Evolutionary conservation across 2,888 invertebrate genomes (phyloP), one percentile per base, ranked within the genome.

Genomic region (Drosophila meridionalis): DNA sequence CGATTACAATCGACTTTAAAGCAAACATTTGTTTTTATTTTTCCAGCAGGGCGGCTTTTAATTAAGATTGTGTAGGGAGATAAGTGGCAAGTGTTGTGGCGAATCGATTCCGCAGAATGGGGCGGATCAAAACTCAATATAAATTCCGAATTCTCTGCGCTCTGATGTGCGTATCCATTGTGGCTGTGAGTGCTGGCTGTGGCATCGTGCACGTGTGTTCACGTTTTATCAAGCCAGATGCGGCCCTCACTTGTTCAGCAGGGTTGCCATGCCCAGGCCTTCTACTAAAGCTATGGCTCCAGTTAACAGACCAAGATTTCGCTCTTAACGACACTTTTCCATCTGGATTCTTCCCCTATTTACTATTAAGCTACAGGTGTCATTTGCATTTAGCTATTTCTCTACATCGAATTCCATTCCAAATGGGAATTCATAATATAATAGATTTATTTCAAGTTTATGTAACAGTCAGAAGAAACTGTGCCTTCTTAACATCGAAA

Each of bases 21-120:
- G 81, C 75, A 85, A 85, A 87, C 85, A 85, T 85, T 85, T 87
- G 87, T 85, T 85, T 86, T 84, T 69, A 65, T 75, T 64, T 67
- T 65, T 61, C 3, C 67, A 66, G 42, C 68, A 56, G 80, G 78
- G 69, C 82, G 77, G 76, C 78, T 70, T 87, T 85, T 85, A 85
- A 85, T 85, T 85, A 87, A 87, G 85, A 87, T 85, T 76, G 87
- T 75, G 76, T 45, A 67, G 36, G n/a, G 50, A 82, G 87, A 84
- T 84, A 87, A 84, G 62, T 69, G 74, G 64, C 77, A 84, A 84
- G 69, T 79, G 65, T 69, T 48, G 53, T 58, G 34, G 12, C 28
- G 73, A 65, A 63, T 65, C 67, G 67, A 69, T 74, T 64, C 32
- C 57, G 12, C 53, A 20, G 53, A 34, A 69, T 58, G 58, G 69